Conservation (phyloP, 2,113 vertebrate species). For the Apistogramma diplotaenia region DNA sequence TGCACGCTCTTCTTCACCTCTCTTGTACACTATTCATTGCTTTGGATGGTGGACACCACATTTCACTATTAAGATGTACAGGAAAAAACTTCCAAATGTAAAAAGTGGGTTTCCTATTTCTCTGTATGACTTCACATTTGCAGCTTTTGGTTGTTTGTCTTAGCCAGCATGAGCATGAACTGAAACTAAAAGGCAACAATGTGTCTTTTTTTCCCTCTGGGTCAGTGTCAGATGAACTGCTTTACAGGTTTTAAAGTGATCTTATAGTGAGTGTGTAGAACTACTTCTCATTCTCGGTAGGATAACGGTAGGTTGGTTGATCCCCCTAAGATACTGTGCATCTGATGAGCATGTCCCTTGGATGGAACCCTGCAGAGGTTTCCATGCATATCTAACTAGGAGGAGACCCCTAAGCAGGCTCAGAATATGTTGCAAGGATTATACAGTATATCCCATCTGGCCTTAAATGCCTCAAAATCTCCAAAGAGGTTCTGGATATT, state of each 20-base stretch:
- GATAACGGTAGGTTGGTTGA: neutral
- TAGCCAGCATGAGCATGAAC: neutral
- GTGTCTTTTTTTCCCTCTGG: neutral
- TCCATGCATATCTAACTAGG: neutral
- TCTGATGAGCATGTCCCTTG: neutral
- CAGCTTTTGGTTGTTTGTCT: neutral
- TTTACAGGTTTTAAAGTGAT: neutral
- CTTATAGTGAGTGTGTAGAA: neutral
- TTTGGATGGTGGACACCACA: neutral
- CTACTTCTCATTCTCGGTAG: neutral
- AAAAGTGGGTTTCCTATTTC: neutral
- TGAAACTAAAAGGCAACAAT: neutral
- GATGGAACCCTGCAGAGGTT: neutral
- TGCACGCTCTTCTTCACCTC: too few relatives aligned
- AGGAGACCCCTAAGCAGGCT: neutral
- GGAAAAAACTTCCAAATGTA: neutral
- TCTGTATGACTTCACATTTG: neutral
- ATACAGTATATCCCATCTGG: neutral
- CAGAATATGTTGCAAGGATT: neutral
- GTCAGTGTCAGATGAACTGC: neutral
- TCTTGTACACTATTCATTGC: neutral
- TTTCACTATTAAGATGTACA: neutral
- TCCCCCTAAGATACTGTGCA: neutral
- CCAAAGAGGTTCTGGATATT: neutral
- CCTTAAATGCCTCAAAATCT: neutral